Conservation (phyloP, 2,797 vertebrate genomes). For the Acanthopagrus latus region DNA sequence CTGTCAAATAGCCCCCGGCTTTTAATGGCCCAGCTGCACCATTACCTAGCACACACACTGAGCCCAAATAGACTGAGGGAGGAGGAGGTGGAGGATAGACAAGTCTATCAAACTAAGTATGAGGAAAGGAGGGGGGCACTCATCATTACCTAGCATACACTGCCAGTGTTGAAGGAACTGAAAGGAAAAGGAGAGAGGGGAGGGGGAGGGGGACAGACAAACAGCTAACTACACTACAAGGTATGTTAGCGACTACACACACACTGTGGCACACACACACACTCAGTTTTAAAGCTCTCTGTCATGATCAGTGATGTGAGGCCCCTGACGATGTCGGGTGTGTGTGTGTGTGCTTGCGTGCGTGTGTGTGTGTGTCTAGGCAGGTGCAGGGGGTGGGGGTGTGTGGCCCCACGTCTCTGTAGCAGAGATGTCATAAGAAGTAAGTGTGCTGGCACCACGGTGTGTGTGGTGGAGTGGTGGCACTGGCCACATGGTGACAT, state of each 20-base stretch:
- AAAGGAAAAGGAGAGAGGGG: conserved; percentile 39
- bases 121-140: conserved; percentile 45
- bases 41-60: conserved; percentile 84
- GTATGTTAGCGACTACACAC: conserved; percentile 52
- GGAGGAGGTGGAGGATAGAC: conserved; percentile 69
- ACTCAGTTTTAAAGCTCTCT: conserved; percentile 54
- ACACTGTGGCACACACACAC: conserved; percentile 37
- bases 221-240: conserved; percentile 61
- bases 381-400: conserved; percentile 46
- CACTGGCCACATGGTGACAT: conserved; percentile 12
- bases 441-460: conserved; percentile 40
- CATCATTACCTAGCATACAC: conserved; percentile 71
- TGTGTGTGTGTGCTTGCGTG: too few species aligned
- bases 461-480: conserved; percentile 62
- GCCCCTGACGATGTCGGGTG: conserved; percentile 47
- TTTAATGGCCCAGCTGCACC: conserved; percentile 82
- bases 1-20: conserved; percentile 83
- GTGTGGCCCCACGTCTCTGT: conserved; percentile 52
- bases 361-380: conserved; percentile 35
- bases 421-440: conserved; percentile 28
- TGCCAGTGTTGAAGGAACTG: conserved; percentile 35
- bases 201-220: conserved; percentile 37
- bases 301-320: conserved; percentile 60
- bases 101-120: conserved; percentile 77
- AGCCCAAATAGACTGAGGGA: conserved; percentile 74